Base-by-base conservation (phyloP, 2,113 vertebrate genomes). In the Sakesphorus luctuosus region DNA sequence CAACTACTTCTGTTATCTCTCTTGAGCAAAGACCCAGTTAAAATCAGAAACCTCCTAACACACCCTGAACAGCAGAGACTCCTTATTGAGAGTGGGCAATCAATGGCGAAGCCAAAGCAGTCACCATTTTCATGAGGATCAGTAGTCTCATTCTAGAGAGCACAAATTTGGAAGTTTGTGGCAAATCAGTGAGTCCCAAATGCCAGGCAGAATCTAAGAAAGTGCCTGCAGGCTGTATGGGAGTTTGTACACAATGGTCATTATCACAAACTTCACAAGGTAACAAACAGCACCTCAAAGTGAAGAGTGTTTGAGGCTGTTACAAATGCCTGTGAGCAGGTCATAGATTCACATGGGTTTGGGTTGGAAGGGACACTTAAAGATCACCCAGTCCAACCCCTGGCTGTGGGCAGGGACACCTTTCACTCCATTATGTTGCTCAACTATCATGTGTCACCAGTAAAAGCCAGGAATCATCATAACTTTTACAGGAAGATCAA, bases 301-400 rank as follows among this genome's bases (percentile, higher is more conserved):
- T 21, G 25, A 67, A 84, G n/a, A 80, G 14, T 1, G 1, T 19
- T 80, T 1, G 1, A 66, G 55, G n/a, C 25, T 4, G 3, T 28
- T 47, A 14, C 6, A 6, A 74, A 72, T 6, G 20, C 17, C 44
- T 65, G 18, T 18, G 35, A 66, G 28, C 17, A 74, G 62, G 23
- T 25, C 28, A 69, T 1, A 43, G 44, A 69, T 58, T 28, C 56
- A 24, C 43, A 33, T 1, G 18, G 25, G 16, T 28, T 14, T 68
- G 58, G 49, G 10, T 13, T 55, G 31, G 52, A 74, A 84, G 26
- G 10, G 20, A 58, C 19, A 33, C 59, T 65, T 47, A 43, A 77
- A 77, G 31, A 58, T 12, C 55, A 66, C 7, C 24, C 33, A 38
- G 20, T 63, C 33, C 38, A 86, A 47, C 1, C 16, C 31, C 36